Percentiles rank a stretch among this genome's conserved stretches.
phyloP scores from a whole-genome alignment of 2,113 vertebrate species.

The Mesitornis unicolor region DNA sequence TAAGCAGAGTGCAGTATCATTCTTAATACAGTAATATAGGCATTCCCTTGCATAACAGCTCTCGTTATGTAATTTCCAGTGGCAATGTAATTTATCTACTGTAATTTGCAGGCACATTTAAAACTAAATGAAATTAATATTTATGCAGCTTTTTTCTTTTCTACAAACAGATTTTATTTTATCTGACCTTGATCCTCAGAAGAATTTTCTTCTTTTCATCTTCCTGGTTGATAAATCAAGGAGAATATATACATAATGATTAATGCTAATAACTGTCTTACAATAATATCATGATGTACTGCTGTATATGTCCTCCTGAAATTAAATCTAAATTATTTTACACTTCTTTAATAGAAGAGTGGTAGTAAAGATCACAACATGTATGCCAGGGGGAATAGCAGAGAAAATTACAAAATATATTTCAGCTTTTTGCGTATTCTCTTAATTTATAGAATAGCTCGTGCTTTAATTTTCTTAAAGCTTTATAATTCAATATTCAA shows the following conservation, averaged over 20 bases:
- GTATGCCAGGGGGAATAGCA: not conserved
- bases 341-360: not conserved
- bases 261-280: not conserved
- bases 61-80: slow-evolving; percentile 35
- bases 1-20: not conserved
- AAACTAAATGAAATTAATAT: slow-evolving; percentile 4
- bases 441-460: not conserved
- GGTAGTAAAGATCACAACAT: not conserved
- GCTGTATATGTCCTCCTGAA: not conserved
- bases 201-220: slow-evolving; percentile 16
- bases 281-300: not conserved
- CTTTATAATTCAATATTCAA: slow-evolving; percentile 45
- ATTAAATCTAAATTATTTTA: not conserved
- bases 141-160: not conserved
- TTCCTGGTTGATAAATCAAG: not conserved
- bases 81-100: slow-evolving; percentile 5
- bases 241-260: slow-evolving; percentile 23
- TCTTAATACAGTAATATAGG: not conserved
- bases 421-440: not conserved
- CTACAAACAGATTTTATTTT: not conserved
- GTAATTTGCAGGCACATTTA: slow-evolving; percentile 10
- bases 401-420: not conserved
- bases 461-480: not conserved
- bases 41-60: not conserved
- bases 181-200: not conserved